phyloP scores from a whole-genome alignment of 2,888 invertebrate species.

The Eupithecia pulchellata region DNA sequence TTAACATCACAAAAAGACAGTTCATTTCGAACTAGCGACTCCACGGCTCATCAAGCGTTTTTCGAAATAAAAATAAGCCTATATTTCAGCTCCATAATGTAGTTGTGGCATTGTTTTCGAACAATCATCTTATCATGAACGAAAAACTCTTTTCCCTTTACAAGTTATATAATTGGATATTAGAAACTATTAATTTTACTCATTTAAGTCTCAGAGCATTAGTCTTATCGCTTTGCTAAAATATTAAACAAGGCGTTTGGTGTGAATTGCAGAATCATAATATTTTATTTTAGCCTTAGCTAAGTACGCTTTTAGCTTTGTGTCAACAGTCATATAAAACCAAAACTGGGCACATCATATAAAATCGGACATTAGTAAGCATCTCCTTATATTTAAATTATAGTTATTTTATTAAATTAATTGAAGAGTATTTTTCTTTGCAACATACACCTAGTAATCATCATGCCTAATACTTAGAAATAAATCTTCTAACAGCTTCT shows the following conservation, averaged over 20 bases:
- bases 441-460: no score
- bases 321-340: neutral
- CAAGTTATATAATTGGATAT: no score
- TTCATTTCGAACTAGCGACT: neutral
- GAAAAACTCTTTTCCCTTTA: neutral
- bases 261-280: neutral
- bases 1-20: neutral
- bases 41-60: neutral
- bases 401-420: neutral
- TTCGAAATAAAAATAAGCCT: neutral
- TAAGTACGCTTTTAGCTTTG: neutral
- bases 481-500: no score
- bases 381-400: no score
- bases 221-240: slow-evolving; percentile 11
- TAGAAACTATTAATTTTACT: neutral
- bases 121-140: neutral
- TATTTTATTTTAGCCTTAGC: neutral
- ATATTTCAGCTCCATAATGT: neutral
- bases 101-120: neutral
- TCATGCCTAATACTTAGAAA: no score
- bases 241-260: slow-evolving; percentile 10
- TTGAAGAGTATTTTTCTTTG: no score
- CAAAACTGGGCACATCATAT: neutral
- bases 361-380: neutral
- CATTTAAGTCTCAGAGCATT: neutral